Conservation (phyloP, 2,888 invertebrate species). For the Cataglyphis livida region DNA sequence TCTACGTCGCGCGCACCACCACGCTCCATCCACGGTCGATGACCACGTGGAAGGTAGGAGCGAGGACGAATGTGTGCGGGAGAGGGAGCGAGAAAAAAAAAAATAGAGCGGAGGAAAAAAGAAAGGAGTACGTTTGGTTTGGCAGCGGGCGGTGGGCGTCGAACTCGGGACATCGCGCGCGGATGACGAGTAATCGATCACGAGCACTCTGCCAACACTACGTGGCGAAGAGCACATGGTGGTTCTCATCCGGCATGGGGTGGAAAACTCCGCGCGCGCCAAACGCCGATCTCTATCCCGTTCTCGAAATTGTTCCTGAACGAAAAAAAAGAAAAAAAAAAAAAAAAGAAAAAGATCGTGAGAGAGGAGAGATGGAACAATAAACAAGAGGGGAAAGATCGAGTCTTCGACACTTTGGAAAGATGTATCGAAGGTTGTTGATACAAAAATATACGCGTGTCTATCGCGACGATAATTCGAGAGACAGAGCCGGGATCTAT, state of each 20-base stretch:
- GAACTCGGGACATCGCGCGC: slow-evolving; percentile 80
- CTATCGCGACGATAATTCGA: background rate
- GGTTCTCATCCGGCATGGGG: slow-evolving; percentile 68
- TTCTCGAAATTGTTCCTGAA: background rate
- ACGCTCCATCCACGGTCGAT: slow-evolving; percentile 68
- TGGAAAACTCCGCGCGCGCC: background rate
- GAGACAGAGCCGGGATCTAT: slow-evolving; percentile 63
- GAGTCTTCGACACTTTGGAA: background rate
- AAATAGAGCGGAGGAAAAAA: slow-evolving; percentile 66
- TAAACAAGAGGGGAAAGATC: background rate
- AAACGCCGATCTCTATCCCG: background rate
- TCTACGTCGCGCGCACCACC: slow-evolving; percentile 45
- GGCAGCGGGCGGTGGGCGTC: slow-evolving; percentile 78
- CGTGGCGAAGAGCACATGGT: slow-evolving; percentile 70
- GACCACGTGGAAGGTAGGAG: slow-evolving; percentile 59
- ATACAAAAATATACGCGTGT: background rate
- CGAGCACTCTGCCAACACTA: slow-evolving; percentile 83
- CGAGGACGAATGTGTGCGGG: slow-evolving; percentile 55
- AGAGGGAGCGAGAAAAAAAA: slow-evolving; percentile 53
- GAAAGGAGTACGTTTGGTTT: slow-evolving; percentile 79
- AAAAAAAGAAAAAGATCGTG: background rate
- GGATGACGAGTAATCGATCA: slow-evolving; percentile 85
- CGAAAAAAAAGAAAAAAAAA: background rate
- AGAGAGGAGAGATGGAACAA: background rate
- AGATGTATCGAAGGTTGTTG: background rate